phyloP scores from a whole-genome alignment of 1,140 invertebrate genomes.

The Pogonus chalceus region DNA sequence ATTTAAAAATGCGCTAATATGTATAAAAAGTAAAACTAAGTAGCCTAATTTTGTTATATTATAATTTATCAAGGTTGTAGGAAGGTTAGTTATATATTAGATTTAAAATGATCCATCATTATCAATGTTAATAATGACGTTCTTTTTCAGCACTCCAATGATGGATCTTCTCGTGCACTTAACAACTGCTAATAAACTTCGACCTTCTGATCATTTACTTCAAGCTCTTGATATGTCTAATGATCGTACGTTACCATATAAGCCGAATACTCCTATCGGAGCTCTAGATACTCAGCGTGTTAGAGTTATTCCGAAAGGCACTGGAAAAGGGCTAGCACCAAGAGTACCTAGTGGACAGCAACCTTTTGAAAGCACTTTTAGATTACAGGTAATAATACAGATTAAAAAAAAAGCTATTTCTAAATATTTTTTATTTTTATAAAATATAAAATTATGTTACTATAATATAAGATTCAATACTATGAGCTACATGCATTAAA shows the following conservation, averaged over 20 bases:
- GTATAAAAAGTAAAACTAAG: no score
- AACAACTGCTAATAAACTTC: constrained; percentile 60
- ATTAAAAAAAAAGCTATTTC: no score
- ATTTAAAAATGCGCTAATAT: no score
- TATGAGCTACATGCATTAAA: no score
- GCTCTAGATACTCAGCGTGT: constrained; percentile 45
- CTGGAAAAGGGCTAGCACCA: constrained; percentile 17
- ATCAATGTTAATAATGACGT: no score
- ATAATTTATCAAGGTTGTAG: no score
- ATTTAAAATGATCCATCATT: no score
- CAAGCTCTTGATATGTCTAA: constrained; percentile 47
- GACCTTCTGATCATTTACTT: constrained; percentile 61
- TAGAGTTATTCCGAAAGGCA: constrained; percentile 32
- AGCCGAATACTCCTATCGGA: constrained; percentile 72
- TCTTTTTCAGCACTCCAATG: constrained; percentile 60
- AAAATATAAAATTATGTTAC: no score
- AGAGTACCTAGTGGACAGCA: constrained; percentile 35
- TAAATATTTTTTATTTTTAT: no score
- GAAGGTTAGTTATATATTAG: no score
- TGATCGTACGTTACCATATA: constrained; percentile 54
- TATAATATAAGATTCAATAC: no score
- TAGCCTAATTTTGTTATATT: no score
- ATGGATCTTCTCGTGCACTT: constrained; percentile 73
- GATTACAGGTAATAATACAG: constrained; percentile 48
- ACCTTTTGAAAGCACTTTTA: constrained; percentile 66